phyloP scores from a whole-genome alignment of 2,888 invertebrate species.

The Hipparchia semele region DNA sequence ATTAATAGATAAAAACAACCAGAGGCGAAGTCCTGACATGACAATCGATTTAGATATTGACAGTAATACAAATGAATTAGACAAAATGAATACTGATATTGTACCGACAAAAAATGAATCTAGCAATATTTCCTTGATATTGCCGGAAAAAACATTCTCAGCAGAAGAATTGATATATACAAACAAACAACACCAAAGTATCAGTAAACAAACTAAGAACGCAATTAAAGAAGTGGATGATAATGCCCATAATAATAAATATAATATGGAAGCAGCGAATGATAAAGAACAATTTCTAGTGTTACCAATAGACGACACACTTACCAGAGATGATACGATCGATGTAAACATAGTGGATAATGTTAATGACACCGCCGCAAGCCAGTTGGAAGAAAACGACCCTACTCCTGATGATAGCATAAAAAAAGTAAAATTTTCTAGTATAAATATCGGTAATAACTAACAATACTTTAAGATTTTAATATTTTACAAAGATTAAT shows the following conservation, averaged over 20 bases:
- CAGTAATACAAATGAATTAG: neutral
- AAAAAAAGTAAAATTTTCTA: conserved; percentile 68
- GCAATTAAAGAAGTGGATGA: neutral
- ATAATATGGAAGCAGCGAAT: neutral
- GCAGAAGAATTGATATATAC: neutral
- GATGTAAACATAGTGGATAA: neutral
- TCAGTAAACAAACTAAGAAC: neutral
- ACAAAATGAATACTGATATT: neutral
- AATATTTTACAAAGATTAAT: neutral
- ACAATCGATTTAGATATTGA: neutral
- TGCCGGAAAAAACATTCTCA: neutral
- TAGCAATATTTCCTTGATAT: neutral
- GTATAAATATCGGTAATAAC: conserved; percentile 61
- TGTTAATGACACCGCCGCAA: conserved; percentile 18
- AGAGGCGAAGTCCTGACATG: neutral
- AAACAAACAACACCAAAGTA: neutral
- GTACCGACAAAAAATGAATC: neutral
- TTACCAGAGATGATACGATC: neutral
- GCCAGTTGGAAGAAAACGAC: conserved; percentile 31
- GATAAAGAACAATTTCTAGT: neutral
- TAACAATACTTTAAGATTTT: conserved; percentile 21
- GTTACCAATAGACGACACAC: neutral
- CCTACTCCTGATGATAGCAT: conserved; percentile 51
- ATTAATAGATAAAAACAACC: neutral
- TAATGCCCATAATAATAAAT: neutral